Percentiles rank a stretch among this genome's conserved stretches.
Evolutionary conservation across 2,113 vertebrate genomes (phyloP).

Genomic region (Platysteira castanea): DNA sequence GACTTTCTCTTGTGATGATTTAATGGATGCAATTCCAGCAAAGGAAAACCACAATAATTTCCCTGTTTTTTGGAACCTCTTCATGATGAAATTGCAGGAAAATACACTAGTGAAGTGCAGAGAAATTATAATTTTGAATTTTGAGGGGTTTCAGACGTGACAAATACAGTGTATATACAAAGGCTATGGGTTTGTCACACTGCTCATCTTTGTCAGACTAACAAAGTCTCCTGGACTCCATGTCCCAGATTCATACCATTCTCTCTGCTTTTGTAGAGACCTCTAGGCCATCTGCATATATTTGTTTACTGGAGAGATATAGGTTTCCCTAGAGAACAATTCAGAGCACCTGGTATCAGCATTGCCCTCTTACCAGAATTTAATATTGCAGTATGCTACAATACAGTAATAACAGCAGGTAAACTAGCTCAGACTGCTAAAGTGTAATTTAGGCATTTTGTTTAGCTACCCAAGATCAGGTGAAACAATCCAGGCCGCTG

Average conservation of each 20-base stretch:
- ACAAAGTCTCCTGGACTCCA: background rate
- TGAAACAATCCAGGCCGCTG: background rate
- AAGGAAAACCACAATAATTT: background rate
- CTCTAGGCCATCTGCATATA: background rate
- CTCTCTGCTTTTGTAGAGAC: background rate
- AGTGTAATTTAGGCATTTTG: background rate
- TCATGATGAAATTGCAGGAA: background rate
- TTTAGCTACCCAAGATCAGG: background rate
- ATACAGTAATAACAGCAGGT: background rate
- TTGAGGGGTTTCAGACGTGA: background rate
- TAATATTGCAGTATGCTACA: background rate
- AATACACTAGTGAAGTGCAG: background rate
- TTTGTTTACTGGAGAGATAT: background rate
- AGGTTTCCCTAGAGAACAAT: background rate
- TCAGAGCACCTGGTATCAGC: background rate
- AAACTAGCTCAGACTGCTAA: background rate
- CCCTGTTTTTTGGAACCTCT: background rate
- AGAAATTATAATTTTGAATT: background rate
- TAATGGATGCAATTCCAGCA: background rate
- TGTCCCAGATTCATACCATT: background rate
- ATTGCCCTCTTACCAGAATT: background rate
- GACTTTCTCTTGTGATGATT: background rate
- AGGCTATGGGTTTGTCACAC: background rate
- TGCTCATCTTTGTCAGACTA: background rate
- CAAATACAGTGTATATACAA: background rate